Evolutionary conservation across 37 sponge, comb jelly and placozoan species (phyloP), one percentile per base, ranked within the genome.

Genomic region (Halisarca cf. caerulea): DNA sequence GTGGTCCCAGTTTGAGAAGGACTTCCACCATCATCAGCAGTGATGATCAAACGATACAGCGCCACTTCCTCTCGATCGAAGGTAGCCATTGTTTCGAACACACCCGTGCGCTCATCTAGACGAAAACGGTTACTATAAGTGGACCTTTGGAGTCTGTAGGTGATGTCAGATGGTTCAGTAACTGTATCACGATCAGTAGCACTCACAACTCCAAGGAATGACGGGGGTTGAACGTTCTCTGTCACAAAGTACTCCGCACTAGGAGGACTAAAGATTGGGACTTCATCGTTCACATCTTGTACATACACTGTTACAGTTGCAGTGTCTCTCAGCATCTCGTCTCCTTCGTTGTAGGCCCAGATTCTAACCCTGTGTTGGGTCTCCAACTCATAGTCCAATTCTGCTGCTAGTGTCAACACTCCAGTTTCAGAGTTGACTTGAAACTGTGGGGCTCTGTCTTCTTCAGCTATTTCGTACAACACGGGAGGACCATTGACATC

Each of bases 221-320:
- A 0, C 2, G 17, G 30, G 14, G 42, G 38, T 18, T 20, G 38
- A 18, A 30, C 74, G 42, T 95, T 84, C 59, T 95, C 95, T 5
- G 24, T 37, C 23, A 91, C 30, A 34, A 0, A 58, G 6, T 7
- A 57, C 6, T 57, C 30, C 4, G 17, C 53, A 33, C 78, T 87
- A 23, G 68, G 34, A 0, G 61, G 82, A 8, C 25, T 5, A 66
- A 93, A 90, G 17, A 9, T 42, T 2, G 94, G 94, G 1, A 83
- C 68, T n/a, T 83, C 87, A 44, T 93, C 91, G 72, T 92, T 92
- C n/a, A 89, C 84, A 47, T 90, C 82, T 24, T 40, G 69, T 2
- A 89, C 21, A 2, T 61, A 78, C 55, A 93, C 80, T 3, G 0
- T 68, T n/a, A 93, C 86, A 15, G 0, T 43, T n/a, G 78, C 51